Conservation (phyloP, 2,113 vertebrate genomes). For the Phocoena phocoena region DNA sequence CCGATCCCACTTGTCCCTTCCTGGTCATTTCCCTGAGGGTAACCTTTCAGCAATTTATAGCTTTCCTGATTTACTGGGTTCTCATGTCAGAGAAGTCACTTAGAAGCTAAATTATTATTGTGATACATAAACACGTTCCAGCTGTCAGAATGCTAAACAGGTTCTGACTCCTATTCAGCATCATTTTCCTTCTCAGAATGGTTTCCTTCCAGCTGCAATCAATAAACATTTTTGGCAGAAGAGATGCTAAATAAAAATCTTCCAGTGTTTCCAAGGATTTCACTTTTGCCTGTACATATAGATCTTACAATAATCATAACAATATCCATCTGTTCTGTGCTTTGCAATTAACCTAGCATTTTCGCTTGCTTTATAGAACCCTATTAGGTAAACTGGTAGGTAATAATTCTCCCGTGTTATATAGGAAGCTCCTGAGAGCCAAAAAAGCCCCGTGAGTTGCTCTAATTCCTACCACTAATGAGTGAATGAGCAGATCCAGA, state of each 20-base stretch:
- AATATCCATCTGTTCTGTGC: not conserved
- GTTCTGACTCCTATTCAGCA: not conserved
- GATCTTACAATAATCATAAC: not conserved
- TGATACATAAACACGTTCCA: slow-evolving; percentile 41
- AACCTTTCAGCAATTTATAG: not conserved
- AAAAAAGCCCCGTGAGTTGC: not conserved
- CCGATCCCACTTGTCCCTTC: not conserved
- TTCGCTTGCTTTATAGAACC: not conserved
- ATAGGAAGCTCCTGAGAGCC: not conserved
- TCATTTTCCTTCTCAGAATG: slow-evolving; percentile 19
- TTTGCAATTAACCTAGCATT: not conserved
- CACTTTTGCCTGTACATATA: not conserved
- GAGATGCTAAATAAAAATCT: not conserved
- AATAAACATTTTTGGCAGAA: slow-evolving; percentile 60
- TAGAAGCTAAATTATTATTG: slow-evolving; percentile 44
- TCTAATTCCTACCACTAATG: not conserved
- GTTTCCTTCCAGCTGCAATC: slow-evolving; percentile 50
- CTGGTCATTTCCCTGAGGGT: not conserved
- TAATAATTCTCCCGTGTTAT: not conserved
- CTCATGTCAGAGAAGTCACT: slow-evolving; percentile 2
- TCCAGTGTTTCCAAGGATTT: slow-evolving; percentile 41
- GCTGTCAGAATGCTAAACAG: slow-evolving; percentile 40
- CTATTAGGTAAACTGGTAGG: not conserved
- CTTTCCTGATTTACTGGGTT: not conserved
- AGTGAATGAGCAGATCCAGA: not conserved